Conservation (phyloP, 2,888 invertebrate genomes). For the Cactoblastis cactorum region DNA sequence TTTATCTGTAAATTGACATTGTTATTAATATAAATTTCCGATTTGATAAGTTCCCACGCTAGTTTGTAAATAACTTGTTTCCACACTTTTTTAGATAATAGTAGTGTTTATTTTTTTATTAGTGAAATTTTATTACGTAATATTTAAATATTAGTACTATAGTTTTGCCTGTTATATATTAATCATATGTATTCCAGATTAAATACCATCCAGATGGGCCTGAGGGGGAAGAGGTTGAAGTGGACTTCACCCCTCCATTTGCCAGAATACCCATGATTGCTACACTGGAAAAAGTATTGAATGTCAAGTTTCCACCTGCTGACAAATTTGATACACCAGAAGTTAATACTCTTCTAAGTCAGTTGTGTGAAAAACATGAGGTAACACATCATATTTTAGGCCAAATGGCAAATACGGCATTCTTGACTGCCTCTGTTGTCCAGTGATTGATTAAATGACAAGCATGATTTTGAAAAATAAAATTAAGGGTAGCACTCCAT, state of each 20-base stretch:
- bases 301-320: slow-evolving; percentile 86
- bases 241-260: slow-evolving; percentile 99
- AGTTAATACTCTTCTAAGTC: slow-evolving; percentile 87
- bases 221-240: slow-evolving; percentile 88
- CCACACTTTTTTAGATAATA: too few relatives aligned
- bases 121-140: not conserved
- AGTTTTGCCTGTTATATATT: not conserved
- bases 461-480: too few relatives aligned
- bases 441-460: too few relatives aligned
- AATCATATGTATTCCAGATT: slow-evolving; percentile 45
- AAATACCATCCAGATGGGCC: slow-evolving; percentile 95
- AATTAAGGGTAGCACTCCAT: too few relatives aligned
- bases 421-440: too few relatives aligned
- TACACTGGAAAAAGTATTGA: slow-evolving; percentile 90
- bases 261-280: slow-evolving; percentile 94
- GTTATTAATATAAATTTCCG: too few relatives aligned
- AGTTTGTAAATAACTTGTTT: too few relatives aligned
- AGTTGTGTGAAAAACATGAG: slow-evolving; percentile 87
- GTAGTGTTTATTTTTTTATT: not conserved
- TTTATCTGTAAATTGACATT: too few relatives aligned
- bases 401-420: too few relatives aligned
- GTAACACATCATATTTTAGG: too few relatives aligned
- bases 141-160: not conserved
- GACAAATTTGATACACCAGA: slow-evolving; percentile 83
- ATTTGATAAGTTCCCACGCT: too few relatives aligned